A percentile compares a stretch with the other conserved stretches of the same genome.
phyloP scores from a whole-genome alignment of 2,888 invertebrate genomes.

The Pheosia gnoma region DNA sequence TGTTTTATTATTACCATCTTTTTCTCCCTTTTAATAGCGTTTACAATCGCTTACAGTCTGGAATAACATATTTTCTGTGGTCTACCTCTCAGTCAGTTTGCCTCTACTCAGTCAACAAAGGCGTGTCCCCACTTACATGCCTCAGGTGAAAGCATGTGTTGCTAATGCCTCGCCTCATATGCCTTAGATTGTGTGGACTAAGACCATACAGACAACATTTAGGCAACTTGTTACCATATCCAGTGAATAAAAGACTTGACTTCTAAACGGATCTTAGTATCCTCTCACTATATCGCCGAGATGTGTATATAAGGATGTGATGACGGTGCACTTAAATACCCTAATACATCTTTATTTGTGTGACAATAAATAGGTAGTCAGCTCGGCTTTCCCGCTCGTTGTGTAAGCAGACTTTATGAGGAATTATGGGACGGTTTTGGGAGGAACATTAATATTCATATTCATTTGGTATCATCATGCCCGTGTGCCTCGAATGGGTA shows the following conservation, averaged over 20 bases:
- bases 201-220: no score
- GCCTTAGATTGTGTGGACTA: no score
- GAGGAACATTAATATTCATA: neutral
- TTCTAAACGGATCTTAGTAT: neutral
- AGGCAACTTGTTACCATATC: neutral
- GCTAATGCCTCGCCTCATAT: no score
- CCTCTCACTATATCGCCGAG: neutral
- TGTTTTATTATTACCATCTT: neutral
- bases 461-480: neutral
- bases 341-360: constrained; percentile 4
- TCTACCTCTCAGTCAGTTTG: no score
- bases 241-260: neutral
- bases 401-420: neutral
- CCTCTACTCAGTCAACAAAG: no score
- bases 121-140: no score
- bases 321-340: neutral
- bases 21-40: neutral
- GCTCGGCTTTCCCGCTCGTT: neutral
- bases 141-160: no score
- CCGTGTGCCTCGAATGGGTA: no score
- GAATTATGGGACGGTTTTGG: neutral
- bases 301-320: neutral
- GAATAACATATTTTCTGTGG: no score
- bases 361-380: neutral
- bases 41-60: no score